Evolutionary conservation across 2,888 invertebrate species (phyloP).

Genomic region (Hedya salicella): DNA sequence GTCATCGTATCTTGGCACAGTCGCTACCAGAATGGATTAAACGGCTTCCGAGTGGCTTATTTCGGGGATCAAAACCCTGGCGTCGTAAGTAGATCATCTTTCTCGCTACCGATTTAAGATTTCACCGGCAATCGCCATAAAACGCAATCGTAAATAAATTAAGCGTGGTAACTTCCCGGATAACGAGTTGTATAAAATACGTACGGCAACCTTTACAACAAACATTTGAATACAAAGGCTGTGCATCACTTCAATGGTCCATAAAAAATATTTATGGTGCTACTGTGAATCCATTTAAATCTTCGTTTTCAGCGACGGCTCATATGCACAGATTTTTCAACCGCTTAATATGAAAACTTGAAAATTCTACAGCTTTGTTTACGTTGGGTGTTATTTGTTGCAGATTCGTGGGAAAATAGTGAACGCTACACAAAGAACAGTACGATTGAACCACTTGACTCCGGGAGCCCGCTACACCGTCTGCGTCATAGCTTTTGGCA

Average conservation of each 20-base stretch:
- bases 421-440: conserved; percentile 89
- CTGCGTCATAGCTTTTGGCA: conserved; percentile 94
- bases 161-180: conserved; percentile 60
- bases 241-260: conserved; percentile 84
- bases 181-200: conserved; percentile 63
- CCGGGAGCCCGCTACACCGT: conserved; percentile 93
- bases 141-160: conserved; percentile 46
- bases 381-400: conserved; percentile 43
- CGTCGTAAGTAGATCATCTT: conserved; percentile 78
- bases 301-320: conserved; percentile 69
- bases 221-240: conserved; percentile 83
- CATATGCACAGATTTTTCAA: conserved; percentile 61
- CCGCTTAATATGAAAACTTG: conserved; percentile 43
- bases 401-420: conserved; percentile 91
- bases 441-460: conserved; percentile 89
- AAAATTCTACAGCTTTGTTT: conserved; percentile 36
- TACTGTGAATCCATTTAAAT: conserved; percentile 76
- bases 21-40: conserved; percentile 93
- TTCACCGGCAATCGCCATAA: conserved; percentile 12
- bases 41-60: conserved; percentile 94
- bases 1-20: conserved; percentile 96
- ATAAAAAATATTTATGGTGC: conserved; percentile 84
- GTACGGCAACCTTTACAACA: conserved; percentile 74
- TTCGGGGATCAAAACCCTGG: conserved; percentile 84
- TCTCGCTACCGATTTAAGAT: conserved; percentile 24